phyloP scores from a whole-genome alignment of 2,888 invertebrate genomes.

The Isoperla grammatica region DNA sequence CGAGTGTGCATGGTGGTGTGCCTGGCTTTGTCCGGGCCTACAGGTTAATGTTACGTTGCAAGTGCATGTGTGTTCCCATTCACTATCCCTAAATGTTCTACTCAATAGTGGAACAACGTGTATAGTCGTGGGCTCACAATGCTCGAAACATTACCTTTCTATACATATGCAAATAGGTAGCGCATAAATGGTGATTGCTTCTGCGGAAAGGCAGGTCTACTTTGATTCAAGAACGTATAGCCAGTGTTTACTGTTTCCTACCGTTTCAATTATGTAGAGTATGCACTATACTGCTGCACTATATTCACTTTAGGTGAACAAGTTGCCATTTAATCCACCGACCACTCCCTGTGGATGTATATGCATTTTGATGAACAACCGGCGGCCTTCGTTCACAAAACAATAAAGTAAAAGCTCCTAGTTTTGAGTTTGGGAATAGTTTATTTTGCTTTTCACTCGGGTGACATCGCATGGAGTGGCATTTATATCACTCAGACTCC shows the following conservation, averaged over 20 bases:
- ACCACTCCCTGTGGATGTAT: neutral
- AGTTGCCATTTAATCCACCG: neutral
- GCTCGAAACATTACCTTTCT: neutral
- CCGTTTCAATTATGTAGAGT: neutral
- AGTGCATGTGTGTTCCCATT: too few species aligned
- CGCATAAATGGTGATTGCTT: constrained; percentile 9
- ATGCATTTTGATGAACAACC: constrained; percentile 1
- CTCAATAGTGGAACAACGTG: too few species aligned
- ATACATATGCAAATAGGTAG: constrained; percentile 13
- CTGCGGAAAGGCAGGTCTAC: constrained; percentile 2
- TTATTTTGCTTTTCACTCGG: too few species aligned
- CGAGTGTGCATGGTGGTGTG: too few species aligned
- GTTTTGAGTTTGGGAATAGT: too few species aligned
- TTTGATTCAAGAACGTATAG: constrained; percentile 1
- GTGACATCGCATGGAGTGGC: too few species aligned
- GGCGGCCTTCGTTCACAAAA: neutral
- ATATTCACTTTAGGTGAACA: neutral
- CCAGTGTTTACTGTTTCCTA: neutral
- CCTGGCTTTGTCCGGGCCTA: too few species aligned
- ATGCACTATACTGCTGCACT: neutral
- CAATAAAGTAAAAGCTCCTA: too few species aligned
- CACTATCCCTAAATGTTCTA: too few species aligned
- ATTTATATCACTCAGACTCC: too few species aligned
- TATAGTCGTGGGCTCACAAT: neutral
- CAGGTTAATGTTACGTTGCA: too few species aligned